Percentiles rank a stretch among this genome's conserved stretches.
phyloP scores from a whole-genome alignment of 2,113 vertebrate genomes.

The Amphilophus citrinellus region DNA sequence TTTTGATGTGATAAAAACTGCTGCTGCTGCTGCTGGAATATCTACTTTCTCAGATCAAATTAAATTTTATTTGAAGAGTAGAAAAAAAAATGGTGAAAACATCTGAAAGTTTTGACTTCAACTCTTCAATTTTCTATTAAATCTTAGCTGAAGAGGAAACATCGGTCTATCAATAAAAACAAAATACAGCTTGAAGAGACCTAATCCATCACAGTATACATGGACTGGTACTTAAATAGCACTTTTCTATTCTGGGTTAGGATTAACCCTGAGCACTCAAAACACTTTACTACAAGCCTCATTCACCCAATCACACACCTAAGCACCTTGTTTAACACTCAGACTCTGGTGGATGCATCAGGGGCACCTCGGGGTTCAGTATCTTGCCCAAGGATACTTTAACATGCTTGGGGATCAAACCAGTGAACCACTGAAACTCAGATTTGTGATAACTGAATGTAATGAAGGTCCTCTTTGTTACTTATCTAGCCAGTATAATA shows the following conservation, averaged over 20 bases:
- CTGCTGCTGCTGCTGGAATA: not conserved
- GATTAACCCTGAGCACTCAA: too few relatives aligned
- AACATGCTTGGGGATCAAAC: too few relatives aligned
- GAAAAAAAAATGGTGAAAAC: not conserved
- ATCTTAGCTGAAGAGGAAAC: not conserved
- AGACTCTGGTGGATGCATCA: too few relatives aligned
- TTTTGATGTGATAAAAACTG: not conserved
- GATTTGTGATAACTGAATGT: accelerated
- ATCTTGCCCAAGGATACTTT: too few relatives aligned
- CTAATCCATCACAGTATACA: accelerated
- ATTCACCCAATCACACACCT: too few relatives aligned
- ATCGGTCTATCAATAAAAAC: not conserved
- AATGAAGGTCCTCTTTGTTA: too few relatives aligned
- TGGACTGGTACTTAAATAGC: too few relatives aligned
- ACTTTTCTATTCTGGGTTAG: too few relatives aligned
- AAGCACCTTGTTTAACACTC: too few relatives aligned
- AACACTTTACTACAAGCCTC: too few relatives aligned
- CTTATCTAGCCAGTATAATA: too few relatives aligned
- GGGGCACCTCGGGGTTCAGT: too few relatives aligned
- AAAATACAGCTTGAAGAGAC: not conserved
- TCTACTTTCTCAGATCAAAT: not conserved
- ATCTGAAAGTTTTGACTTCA: not conserved
- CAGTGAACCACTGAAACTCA: not conserved
- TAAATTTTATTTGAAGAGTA: not conserved
- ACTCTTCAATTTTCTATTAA: not conserved